Percentiles rank a stretch among this genome's conserved stretches.
These are phyloP conservation scores for Bombus confusus DNA, from an alignment of 1,140 invertebrate genomes.

Conservation along the genomic window DNA sequence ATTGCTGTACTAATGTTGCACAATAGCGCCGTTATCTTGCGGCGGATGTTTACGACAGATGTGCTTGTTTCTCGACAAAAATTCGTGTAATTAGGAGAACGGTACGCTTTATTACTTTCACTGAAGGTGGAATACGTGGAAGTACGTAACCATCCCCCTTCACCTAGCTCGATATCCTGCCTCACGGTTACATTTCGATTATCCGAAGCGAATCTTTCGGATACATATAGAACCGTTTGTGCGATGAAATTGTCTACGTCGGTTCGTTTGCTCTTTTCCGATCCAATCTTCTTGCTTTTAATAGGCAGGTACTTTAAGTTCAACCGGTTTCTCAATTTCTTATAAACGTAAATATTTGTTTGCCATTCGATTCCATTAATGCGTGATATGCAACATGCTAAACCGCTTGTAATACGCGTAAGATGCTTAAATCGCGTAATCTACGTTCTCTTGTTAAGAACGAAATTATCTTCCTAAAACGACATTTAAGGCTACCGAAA, in stretches of 20 bases:
- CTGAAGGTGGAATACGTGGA: not conserved
- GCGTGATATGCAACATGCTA: not conserved
- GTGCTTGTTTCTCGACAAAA: slow-evolving; percentile 15
- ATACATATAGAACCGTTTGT: no score
- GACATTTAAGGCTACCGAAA: not conserved
- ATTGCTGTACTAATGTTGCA: not conserved
- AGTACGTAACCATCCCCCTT: not conserved
- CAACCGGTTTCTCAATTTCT: not conserved
- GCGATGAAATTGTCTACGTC: no score
- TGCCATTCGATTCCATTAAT: not conserved
- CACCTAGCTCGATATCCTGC: not conserved
- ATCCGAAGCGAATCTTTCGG: not conserved
- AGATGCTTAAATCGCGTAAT: no score
- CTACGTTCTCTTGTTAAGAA: not conserved
- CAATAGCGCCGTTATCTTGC: not conserved
- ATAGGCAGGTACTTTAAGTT: no score
- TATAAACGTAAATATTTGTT: not conserved
- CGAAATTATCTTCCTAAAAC: not conserved
- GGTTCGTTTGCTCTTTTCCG: not conserved
- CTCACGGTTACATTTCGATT: not conserved
- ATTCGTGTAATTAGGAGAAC: slow-evolving; percentile 26
- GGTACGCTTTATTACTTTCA: slow-evolving; percentile 24
- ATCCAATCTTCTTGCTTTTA: not conserved
- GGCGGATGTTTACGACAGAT: slow-evolving; percentile 28
- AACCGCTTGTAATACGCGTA: no score